phyloP scores from a whole-genome alignment of 2,113 vertebrate species.

The Crotalus horridus region DNA sequence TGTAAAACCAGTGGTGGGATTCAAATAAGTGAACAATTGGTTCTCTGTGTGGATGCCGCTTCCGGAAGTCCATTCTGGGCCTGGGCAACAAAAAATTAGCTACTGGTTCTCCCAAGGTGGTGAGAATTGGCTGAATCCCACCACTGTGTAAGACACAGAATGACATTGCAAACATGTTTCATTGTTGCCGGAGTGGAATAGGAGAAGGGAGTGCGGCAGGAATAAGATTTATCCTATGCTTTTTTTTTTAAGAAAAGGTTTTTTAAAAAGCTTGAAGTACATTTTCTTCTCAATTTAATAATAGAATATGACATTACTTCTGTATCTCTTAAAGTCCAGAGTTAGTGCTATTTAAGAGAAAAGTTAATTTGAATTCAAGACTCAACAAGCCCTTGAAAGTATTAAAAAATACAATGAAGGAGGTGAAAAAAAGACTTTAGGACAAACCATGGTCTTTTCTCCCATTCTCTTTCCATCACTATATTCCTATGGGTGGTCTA shows the following conservation, averaged over 20 bases:
- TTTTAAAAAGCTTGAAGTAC: background rate
- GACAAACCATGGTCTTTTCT: background rate
- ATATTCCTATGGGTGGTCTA: background rate
- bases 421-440: background rate
- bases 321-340: background rate
- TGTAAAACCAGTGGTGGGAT: background rate
- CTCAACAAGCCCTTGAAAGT: background rate
- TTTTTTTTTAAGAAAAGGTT: background rate
- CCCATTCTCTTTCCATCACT: background rate
- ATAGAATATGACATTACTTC: background rate
- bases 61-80: no score
- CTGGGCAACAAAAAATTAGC: no score
- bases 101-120: no score
- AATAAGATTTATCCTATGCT: background rate
- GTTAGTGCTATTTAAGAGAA: constrained; percentile 17
- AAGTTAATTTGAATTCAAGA: background rate
- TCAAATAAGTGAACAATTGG: no score
- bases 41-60: no score
- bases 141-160: background rate
- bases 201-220: background rate
- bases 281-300: background rate
- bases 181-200: background rate
- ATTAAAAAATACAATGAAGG: background rate
- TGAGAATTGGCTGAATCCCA: no score
- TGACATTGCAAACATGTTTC: background rate